A percentile compares a stretch with the other conserved stretches of the same genome.
These are phyloP conservation scores for Silurus lanzhouensis DNA, from an alignment of 2,797 vertebrate genomes.

Conservation along the genomic window DNA sequence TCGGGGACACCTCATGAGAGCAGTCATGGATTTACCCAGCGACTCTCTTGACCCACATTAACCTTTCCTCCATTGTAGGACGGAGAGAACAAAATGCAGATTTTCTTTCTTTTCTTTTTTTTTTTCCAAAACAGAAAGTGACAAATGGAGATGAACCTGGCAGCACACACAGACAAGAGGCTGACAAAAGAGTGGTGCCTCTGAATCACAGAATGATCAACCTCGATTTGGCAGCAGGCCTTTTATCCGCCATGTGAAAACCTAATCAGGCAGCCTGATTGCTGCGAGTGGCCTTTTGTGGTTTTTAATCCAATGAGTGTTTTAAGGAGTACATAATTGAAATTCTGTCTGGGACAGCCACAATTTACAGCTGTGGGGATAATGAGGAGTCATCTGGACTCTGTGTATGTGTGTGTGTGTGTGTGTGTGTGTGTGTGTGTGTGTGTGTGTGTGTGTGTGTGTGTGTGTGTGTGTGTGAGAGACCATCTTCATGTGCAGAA, in stretches of 20 bases:
- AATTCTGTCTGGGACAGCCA: slow-evolving; percentile 82
- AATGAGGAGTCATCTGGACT: slow-evolving; percentile 86
- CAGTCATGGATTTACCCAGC: slow-evolving; percentile 19
- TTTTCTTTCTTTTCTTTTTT: not conserved
- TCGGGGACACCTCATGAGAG: slow-evolving; percentile 50
- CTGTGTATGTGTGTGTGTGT: slow-evolving; percentile 51
- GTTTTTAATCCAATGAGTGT: slow-evolving; percentile 76
- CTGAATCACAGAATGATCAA: slow-evolving; percentile 57
- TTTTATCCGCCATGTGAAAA: slow-evolving; percentile 71
- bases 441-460: slow-evolving; percentile 62
- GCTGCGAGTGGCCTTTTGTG: slow-evolving; percentile 74
- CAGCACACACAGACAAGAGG: slow-evolving; percentile 29
- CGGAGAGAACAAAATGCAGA: slow-evolving; percentile 1
- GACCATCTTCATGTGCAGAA: slow-evolving; percentile 81
- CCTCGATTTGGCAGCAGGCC: slow-evolving; percentile 51
- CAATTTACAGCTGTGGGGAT: slow-evolving; percentile 82
- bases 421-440: slow-evolving; percentile 48
- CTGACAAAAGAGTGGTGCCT: slow-evolving; percentile 57
- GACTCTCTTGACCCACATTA: slow-evolving; percentile 36
- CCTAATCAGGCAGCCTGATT: slow-evolving; percentile 76
- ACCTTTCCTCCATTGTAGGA: slow-evolving; percentile 17
- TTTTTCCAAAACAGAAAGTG: not conserved
- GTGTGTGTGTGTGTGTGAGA: slow-evolving; percentile 60
- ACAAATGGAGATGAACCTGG: slow-evolving; percentile 47
- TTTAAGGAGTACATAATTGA: slow-evolving; percentile 84